Evolutionary conservation across 2,113 vertebrate species (phyloP), one percentile per base, ranked within the genome.

Genomic region (Psammodynastes pulverulentus): DNA sequence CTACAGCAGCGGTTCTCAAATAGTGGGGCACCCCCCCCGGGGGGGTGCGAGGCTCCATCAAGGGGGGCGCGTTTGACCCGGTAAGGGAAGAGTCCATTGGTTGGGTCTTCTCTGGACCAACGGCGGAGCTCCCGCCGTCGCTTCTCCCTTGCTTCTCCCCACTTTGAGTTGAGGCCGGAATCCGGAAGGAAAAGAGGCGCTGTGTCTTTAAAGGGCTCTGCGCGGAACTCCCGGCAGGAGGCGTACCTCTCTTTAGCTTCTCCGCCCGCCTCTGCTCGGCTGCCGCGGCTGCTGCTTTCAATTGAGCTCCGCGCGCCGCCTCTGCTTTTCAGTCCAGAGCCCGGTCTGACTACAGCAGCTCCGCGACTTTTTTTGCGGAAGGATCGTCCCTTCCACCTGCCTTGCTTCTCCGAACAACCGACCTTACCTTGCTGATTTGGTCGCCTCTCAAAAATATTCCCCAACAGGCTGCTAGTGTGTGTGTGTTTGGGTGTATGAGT

Each of bases 161-260:
- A 2, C 1, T 9, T 26, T 2, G n/a, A 4, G 5, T 49, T 0
- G 56, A 43, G 19, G 43, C 9, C 5, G 58, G 72, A 88, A 0
- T 15, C 39, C 62, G 0, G 52, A 43, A 53, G 84, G 90, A 93
- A 97, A 96, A 72, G 89, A 87, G 94, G 86, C 93, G 94, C 97
- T 95, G 96, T 94, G 92, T 95, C 97, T 98, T 98, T 98, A 98
- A 98, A 96, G 96, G 95, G 56, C 84, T 96, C 95, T 95, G 95
- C 94, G 92, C 86, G 94, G 94, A 89, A 67, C 94, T 97, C 97
- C 98, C 97, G 94, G 97, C 96, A 98, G 98, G 98, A 98, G 99
- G 98, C 98, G 98, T 98, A 98, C 98, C 98, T 96, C 97, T 95
- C 97, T 13, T 90, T 92, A 24, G 94, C 94, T 93, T 90, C 92